Evolutionary conservation across 2,113 vertebrate species (phyloP).

Genomic region (Aldabrachelys gigantea): DNA sequence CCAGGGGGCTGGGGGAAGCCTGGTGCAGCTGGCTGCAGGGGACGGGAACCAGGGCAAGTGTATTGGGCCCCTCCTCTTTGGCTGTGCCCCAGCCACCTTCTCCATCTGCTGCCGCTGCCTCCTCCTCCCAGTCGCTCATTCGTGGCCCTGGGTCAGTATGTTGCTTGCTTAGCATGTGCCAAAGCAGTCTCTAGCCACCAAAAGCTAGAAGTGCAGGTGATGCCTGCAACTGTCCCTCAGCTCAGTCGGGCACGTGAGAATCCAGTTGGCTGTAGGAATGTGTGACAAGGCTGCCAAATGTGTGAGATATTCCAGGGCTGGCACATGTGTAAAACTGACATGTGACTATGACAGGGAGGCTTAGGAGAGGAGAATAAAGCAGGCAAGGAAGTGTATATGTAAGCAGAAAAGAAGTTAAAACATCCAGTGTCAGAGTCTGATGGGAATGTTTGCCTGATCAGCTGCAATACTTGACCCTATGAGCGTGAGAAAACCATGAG

Average conservation of each 20-base stretch:
- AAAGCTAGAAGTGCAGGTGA: background rate
- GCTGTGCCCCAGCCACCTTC: background rate
- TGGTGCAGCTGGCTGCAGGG: background rate
- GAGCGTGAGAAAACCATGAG: background rate
- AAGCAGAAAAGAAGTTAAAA: background rate
- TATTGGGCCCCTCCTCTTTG: background rate
- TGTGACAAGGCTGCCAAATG: background rate
- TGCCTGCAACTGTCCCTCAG: background rate
- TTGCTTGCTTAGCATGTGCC: background rate
- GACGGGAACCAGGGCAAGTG: background rate
- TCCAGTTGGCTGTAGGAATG: background rate
- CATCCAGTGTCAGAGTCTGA: background rate
- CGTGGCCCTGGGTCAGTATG: background rate
- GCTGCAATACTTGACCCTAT: no score
- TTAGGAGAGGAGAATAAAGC: background rate
- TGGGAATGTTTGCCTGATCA: background rate
- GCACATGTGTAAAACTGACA: background rate
- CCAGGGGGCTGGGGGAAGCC: background rate
- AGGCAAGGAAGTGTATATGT: background rate
- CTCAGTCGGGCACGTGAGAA: background rate
- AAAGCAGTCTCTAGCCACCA: background rate
- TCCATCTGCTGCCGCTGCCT: background rate
- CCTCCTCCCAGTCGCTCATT: background rate
- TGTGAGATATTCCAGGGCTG: background rate
- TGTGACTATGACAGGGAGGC: background rate